Evolutionary conservation across 2,797 vertebrate species (phyloP).

Genomic region (Chiroxiphia lanceolata): DNA sequence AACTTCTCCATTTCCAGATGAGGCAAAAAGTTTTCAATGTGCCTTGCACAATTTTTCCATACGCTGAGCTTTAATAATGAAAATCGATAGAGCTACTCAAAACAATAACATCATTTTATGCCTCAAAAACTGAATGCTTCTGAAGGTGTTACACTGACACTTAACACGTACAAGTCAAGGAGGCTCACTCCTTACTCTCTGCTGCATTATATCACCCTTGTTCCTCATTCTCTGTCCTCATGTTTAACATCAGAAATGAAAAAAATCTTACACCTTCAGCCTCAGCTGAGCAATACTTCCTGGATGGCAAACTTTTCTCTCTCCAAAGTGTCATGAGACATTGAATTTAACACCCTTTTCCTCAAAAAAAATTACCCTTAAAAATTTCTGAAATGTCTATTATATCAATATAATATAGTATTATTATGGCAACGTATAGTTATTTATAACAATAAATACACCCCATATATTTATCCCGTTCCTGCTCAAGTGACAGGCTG

Average conservation of each 20-base stretch:
- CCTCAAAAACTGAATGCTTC: not conserved
- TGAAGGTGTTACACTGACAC: not conserved
- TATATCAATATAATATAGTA: not conserved
- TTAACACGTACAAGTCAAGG: not conserved
- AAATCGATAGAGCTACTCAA: not conserved
- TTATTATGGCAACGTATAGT: not conserved
- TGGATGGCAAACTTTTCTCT: not conserved
- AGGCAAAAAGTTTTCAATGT: not conserved
- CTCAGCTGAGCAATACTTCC: not conserved
- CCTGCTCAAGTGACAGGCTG: not conserved
- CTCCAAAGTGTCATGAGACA: not conserved
- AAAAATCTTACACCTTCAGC: not conserved
- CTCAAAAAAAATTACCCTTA: rapidly evolving
- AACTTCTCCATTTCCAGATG: not conserved
- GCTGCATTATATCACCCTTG: not conserved
- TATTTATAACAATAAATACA: not conserved
- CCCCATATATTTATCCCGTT: not conserved
- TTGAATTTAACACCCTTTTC: not conserved
- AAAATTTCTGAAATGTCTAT: not conserved
- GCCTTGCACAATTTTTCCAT: rapidly evolving
- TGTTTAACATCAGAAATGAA: not conserved
- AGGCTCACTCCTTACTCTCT: not conserved
- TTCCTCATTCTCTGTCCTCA: not conserved
- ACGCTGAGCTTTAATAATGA: not conserved
- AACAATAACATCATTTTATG: not conserved